Evolutionary conservation across 2,888 invertebrate genomes (phyloP), one percentile per base, ranked within the genome.

Genomic region (Temnothorax unifasciatus): DNA sequence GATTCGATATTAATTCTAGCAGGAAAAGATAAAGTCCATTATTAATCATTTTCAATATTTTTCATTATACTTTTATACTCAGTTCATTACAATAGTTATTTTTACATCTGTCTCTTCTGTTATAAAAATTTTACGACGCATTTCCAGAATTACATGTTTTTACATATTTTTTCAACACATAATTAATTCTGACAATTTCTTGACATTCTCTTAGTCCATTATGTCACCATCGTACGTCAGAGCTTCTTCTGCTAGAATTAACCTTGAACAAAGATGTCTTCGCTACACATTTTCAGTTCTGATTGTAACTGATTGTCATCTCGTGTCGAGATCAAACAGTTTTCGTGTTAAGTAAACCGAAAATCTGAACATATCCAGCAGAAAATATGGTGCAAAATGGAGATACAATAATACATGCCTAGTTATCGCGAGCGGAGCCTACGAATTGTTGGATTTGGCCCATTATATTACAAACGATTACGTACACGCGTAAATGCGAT

Each of bases 301-400:
- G 44, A 69, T 57, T 69, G 47, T 29, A 18, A 57, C 29, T 79
- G 77, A 57, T 79, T 79, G 79, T 79, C 47, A 50, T 59, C 47
- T 71, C 59, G 25, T 18, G 47, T 21, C 71, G 18, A 69, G 15
- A 38, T 54, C 52, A 18, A 76, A 34, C n/a, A 59, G 34, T 25
- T 13, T 11, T 38, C 11, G 13, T 68, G 41, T 57, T 25, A 25
- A 15, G 41, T 11, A 41, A 64, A 38, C 0, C 0, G 18, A 25
- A 50, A 59, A n/a, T 59, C 18, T 47, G 34, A 69, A 11, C 34
- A 13, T n/a, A 77, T 29, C 41, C 41, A 50, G 18, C 25, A 2
- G n/a, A 3, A 41, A 54, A 77, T 52, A 18, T 52, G n/a, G 15
- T 29, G 2, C 18, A 11, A 15, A 66, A 29, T 68, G 29, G 13